These are phyloP conservation scores for Drosophila differens DNA, from an alignment of 2,888 invertebrate genomes.

Conservation along the genomic window DNA sequence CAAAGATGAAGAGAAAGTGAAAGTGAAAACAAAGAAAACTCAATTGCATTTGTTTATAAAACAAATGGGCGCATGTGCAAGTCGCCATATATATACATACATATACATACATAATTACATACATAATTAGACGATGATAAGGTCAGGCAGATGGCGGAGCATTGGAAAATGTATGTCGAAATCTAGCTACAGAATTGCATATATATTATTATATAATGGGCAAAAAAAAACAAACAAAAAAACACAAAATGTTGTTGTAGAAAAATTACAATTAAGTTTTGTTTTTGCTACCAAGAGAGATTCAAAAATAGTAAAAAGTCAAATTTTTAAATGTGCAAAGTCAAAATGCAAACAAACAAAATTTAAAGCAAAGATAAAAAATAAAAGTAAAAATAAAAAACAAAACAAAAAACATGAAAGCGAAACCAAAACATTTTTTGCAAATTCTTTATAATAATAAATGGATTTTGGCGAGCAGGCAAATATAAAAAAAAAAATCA, in stretches of 20 bases:
- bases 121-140: constrained; percentile 36
- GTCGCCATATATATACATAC: constrained; percentile 36
- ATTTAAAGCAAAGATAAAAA: constrained; percentile 8
- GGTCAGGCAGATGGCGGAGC: background rate
- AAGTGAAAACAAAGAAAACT: constrained; percentile 12
- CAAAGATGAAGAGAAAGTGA: constrained; percentile 10
- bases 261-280: constrained; percentile 81
- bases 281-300: constrained; percentile 68
- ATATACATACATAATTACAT: constrained; percentile 46
- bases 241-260: constrained; percentile 80
- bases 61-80: constrained; percentile 61
- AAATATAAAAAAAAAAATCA: constrained; percentile 31
- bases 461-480: constrained; percentile 68
- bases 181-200: constrained; percentile 79
- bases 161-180: constrained; percentile 63
- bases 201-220: constrained; percentile 78
- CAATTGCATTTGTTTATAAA: constrained; percentile 73
- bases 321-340: constrained; percentile 72
- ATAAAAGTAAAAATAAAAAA: background rate
- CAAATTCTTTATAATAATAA: constrained; percentile 73
- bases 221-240: constrained; percentile 34
- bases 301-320: constrained; percentile 49
- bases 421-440: constrained; percentile 58
- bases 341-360: constrained; percentile 32
- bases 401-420: constrained; percentile 16